Conservation (phyloP, 2,888 invertebrate genomes). For the Apamea epomidion region DNA sequence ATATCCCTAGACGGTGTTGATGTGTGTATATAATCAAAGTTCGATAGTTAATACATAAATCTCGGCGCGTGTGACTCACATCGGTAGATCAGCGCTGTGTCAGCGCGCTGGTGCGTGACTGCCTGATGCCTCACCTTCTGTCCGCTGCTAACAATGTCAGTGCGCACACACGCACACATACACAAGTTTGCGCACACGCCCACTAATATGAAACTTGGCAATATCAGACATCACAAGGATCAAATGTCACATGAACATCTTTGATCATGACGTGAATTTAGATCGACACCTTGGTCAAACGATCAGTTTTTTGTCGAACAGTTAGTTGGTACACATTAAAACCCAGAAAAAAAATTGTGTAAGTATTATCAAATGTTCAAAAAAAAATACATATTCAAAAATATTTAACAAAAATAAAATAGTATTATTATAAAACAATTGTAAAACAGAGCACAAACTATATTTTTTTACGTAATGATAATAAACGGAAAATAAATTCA, state of each 20-base stretch:
- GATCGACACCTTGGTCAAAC: not conserved
- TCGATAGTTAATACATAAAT: conserved; percentile 3
- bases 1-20: no score
- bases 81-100: conserved; percentile 19
- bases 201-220: not conserved
- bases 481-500: no score
- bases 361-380: no score
- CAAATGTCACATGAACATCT: not conserved
- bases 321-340: no score
- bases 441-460: no score
- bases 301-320: no score
- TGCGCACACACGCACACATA: not conserved
- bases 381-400: no score
- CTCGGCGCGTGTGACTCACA: conserved; percentile 8
- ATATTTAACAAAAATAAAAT: no score
- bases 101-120: conserved; percentile 24
- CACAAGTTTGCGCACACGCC: not conserved
- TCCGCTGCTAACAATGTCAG: conserved; percentile 10
- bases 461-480: no score
- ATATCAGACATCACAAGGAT: not conserved
- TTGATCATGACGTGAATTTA: not conserved
- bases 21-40: no score
- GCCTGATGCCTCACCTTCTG: conserved; percentile 1
- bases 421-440: no score
- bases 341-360: no score